Conservation (phyloP, 2,113 vertebrate genomes). For the Poecilia latipinna region DNA sequence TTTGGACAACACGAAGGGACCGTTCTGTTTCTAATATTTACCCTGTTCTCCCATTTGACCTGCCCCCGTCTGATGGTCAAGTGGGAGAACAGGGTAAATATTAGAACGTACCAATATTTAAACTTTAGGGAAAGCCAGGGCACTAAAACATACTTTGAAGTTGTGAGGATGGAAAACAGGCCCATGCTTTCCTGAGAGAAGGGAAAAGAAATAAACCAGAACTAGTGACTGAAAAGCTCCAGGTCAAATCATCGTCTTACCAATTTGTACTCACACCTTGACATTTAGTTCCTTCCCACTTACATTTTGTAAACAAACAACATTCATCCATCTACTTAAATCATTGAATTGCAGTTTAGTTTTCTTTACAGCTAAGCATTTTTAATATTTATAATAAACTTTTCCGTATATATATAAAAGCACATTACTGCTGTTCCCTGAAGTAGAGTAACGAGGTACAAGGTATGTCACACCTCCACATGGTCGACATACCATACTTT, state of each 20-base stretch:
- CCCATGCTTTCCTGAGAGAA: neutral
- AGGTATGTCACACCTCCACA: neutral
- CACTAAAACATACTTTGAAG: neutral
- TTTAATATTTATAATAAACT: neutral
- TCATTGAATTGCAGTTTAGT: neutral
- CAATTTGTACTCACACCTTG: neutral
- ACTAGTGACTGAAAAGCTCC: neutral
- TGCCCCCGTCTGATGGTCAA: neutral
- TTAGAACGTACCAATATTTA: neutral
- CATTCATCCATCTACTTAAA: neutral
- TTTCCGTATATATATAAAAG: neutral
- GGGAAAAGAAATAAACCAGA: constrained; percentile 7
- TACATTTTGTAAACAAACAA: neutral
- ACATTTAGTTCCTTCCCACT: neutral
- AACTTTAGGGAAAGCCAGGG: neutral
- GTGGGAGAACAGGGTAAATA: neutral
- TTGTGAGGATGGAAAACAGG: neutral
- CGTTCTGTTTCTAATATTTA: neutral
- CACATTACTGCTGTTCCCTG: neutral
- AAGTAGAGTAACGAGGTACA: neutral
- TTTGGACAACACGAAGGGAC: constrained; percentile 13
- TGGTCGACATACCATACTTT: neutral
- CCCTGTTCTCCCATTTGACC: no score
- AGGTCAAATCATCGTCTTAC: neutral
- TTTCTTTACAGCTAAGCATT: neutral